Conservation (phyloP, 2,797 vertebrate genomes). For the Onychomys leucogaster region DNA sequence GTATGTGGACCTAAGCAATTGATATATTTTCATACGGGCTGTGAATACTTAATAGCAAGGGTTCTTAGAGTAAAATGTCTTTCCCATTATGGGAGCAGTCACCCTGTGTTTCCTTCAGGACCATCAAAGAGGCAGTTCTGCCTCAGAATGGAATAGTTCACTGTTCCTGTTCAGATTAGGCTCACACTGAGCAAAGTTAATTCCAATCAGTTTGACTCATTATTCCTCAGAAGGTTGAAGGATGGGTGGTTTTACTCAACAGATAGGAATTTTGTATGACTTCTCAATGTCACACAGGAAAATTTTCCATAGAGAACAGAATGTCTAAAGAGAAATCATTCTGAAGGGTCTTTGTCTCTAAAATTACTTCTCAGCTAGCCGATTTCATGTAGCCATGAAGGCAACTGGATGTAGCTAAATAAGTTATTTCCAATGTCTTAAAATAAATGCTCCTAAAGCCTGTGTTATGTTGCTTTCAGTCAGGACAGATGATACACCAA, state of each 20-base stretch:
- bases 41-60: conserved; percentile 27
- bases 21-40: not conserved
- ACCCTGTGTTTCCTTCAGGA: conserved; percentile 4
- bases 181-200: conserved; percentile 22
- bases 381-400: conserved; percentile 42
- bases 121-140: not conserved
- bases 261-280: conserved; percentile 61
- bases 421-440: conserved; percentile 68
- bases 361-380: conserved; percentile 30
- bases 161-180: not conserved
- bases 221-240: conserved; percentile 70
- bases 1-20: not conserved
- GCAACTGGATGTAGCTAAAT: conserved; percentile 24
- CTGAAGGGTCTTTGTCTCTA: conserved; percentile 45
- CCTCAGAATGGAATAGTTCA: conserved; percentile 14
- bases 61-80: conserved; percentile 19
- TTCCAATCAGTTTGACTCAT: conserved; percentile 76
- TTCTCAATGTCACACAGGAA: conserved; percentile 66
- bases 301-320: conserved; percentile 53
- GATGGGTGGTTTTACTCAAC: conserved; percentile 62
- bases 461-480: not conserved
- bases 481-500: conserved; percentile 19
- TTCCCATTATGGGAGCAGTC: not conserved
- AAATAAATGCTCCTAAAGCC: conserved; percentile 49
- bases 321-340: conserved; percentile 47